Evolutionary conservation across 2,888 invertebrate species (phyloP).

Genomic region (Seira ritae): DNA sequence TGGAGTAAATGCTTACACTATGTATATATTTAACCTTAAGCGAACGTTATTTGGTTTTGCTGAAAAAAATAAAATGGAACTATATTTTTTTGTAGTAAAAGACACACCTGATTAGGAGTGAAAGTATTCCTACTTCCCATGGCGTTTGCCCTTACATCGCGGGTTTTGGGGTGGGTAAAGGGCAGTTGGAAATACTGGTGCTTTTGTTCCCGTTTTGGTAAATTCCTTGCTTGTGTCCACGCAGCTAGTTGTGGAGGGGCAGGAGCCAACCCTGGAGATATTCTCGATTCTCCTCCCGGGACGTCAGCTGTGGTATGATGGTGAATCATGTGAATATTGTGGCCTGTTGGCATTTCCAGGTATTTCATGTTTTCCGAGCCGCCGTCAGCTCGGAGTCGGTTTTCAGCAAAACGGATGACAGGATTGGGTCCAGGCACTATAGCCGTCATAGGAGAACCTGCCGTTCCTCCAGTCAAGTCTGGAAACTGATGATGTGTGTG

Average conservation of each 20-base stretch:
- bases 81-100: background rate
- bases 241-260: conserved; percentile 26
- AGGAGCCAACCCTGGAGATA: conserved; percentile 32
- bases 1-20: no score
- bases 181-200: conserved; percentile 36
- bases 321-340: conserved; percentile 48
- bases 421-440: conserved; percentile 36
- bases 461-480: conserved; percentile 29
- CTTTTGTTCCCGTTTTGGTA: conserved; percentile 70
- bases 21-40: no score
- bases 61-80: background rate
- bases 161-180: background rate
- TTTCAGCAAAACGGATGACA: conserved; percentile 35
- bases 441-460: no score
- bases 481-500: conserved; percentile 49
- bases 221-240: conserved; percentile 68
- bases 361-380: conserved; percentile 59
- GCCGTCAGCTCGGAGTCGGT: conserved; percentile 18
- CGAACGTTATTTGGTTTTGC: background rate
- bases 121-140: background rate
- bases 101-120: background rate
- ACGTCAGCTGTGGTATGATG: background rate
- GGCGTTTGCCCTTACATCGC: background rate
- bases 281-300: conserved; percentile 35
- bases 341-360: conserved; percentile 58